phyloP scores from a whole-genome alignment of 2,797 vertebrate species.

The Kryptopterus vitreolus region DNA sequence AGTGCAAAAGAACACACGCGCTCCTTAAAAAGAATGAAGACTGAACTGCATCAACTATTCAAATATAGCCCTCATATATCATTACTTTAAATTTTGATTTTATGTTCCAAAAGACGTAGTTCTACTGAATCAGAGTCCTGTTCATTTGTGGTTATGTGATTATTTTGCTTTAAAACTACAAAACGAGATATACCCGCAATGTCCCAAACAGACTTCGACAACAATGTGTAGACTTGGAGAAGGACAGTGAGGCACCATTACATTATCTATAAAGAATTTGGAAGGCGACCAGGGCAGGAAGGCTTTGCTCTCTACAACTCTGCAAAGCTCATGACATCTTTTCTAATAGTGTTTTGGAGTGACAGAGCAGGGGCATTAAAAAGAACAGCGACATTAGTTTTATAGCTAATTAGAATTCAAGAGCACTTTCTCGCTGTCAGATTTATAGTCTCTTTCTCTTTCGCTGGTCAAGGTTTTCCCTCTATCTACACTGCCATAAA shows the following conservation, averaged over 20 bases:
- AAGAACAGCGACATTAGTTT: slow-evolving; percentile 16
- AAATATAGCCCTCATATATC: too few relatives aligned
- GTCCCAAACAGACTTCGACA: background rate
- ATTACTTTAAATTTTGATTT: too few relatives aligned
- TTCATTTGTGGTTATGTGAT: background rate
- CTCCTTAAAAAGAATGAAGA: too few relatives aligned
- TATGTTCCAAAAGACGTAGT: too few relatives aligned
- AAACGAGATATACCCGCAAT: background rate
- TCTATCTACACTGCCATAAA: slow-evolving; percentile 42
- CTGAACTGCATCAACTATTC: too few relatives aligned
- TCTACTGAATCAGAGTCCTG: too few relatives aligned
- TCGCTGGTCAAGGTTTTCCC: slow-evolving; percentile 60
- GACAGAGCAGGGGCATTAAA: background rate
- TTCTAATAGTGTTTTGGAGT: slow-evolving; percentile 7
- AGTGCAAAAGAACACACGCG: too few relatives aligned
- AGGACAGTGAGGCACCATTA: background rate
- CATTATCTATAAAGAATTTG: background rate
- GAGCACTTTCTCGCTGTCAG: slow-evolving; percentile 35
- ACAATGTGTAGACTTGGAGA: background rate
- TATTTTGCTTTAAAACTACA: background rate
- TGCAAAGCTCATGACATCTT: background rate
- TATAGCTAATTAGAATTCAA: slow-evolving; percentile 33
- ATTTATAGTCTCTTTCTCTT: slow-evolving; percentile 54
- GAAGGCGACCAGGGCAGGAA: background rate
- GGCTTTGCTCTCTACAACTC: too few relatives aligned